These are phyloP conservation scores for Habroteleia sp. DNA, from an alignment of 2,888 invertebrate genomes.

Conservation along the genomic window DNA sequence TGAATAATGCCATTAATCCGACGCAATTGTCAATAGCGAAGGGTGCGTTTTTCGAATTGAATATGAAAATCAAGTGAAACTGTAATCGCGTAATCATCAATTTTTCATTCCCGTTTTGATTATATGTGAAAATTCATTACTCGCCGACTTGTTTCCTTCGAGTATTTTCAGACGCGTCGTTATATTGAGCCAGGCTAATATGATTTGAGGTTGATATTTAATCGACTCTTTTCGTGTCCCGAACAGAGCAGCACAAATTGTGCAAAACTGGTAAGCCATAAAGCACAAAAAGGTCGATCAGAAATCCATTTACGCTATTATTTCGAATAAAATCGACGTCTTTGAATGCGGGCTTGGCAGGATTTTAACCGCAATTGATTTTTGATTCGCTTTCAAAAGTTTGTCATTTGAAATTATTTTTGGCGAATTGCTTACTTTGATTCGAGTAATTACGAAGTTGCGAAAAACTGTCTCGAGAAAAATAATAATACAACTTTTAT, in stretches of 20 bases:
- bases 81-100: slow-evolving; percentile 37
- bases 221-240: slow-evolving; percentile 42
- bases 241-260: slow-evolving; percentile 19
- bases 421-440: too few species aligned
- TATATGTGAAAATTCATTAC: slow-evolving; percentile 41
- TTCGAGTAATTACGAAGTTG: too few species aligned
- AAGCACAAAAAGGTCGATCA: slow-evolving; percentile 34
- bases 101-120: slow-evolving; percentile 32
- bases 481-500: too few species aligned
- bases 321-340: slow-evolving; percentile 24
- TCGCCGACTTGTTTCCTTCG: slow-evolving; percentile 38
- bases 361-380: too few species aligned
- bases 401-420: too few species aligned
- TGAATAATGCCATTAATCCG: slow-evolving; percentile 52
- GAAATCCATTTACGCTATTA: slow-evolving; percentile 43
- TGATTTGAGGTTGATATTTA: slow-evolving; percentile 60
- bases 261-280: slow-evolving; percentile 25
- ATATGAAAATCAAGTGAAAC: slow-evolving; percentile 50
- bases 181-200: slow-evolving; percentile 42
- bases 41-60: slow-evolving; percentile 29
- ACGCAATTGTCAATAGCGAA: slow-evolving; percentile 35
- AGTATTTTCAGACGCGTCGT: slow-evolving; percentile 33
- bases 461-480: too few species aligned
- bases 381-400: too few species aligned
- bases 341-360: too few species aligned